These are phyloP conservation scores for Labeo catla DNA, from an alignment of 2,113 vertebrate species.

Conservation along the genomic window DNA sequence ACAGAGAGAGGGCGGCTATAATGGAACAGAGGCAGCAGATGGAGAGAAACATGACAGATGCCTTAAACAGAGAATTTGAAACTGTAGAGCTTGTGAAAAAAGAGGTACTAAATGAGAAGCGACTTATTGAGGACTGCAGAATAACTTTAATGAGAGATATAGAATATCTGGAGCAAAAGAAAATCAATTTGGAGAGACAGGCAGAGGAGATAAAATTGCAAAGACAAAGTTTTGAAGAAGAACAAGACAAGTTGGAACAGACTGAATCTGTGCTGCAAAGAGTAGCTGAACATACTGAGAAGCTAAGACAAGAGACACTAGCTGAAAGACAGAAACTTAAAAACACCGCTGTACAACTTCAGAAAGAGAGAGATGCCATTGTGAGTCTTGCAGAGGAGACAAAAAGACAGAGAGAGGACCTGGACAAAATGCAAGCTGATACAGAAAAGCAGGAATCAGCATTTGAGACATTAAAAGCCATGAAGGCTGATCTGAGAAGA, in stretches of 20 bases:
- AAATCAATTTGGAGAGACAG: slow-evolving; percentile 30
- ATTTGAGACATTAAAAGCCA: neutral
- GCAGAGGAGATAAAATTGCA: slow-evolving; percentile 22
- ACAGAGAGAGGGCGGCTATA: slow-evolving; percentile 20
- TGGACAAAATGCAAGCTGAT: slow-evolving; percentile 19
- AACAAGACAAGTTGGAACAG: neutral
- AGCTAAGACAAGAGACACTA: slow-evolving; percentile 10
- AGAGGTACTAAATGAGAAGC: slow-evolving; percentile 22
- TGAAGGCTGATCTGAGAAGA: slow-evolving; percentile 37
- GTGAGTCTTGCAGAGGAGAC: slow-evolving; percentile 6
- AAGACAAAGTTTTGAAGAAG: slow-evolving; percentile 1
- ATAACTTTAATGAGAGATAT: slow-evolving; percentile 15
- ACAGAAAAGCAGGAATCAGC: neutral
- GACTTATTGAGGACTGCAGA: slow-evolving; percentile 14
- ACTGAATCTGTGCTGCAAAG: slow-evolving; percentile 6
- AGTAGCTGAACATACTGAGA: slow-evolving; percentile 18
- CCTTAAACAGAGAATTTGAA: slow-evolving; percentile 15
- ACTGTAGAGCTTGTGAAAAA: slow-evolving; percentile 7
- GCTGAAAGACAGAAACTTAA: slow-evolving; percentile 12
- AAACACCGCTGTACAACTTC: slow-evolving; percentile 5
- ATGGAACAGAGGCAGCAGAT: slow-evolving; percentile 23
- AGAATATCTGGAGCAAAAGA: slow-evolving; percentile 18
- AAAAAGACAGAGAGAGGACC: slow-evolving; percentile 5
- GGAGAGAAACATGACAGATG: slow-evolving; percentile 21
- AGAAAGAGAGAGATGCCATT: slow-evolving; percentile 27